These are phyloP conservation scores for Drosophila guanche DNA, from an alignment of 1,140 invertebrate genomes.

Conservation along the genomic window DNA sequence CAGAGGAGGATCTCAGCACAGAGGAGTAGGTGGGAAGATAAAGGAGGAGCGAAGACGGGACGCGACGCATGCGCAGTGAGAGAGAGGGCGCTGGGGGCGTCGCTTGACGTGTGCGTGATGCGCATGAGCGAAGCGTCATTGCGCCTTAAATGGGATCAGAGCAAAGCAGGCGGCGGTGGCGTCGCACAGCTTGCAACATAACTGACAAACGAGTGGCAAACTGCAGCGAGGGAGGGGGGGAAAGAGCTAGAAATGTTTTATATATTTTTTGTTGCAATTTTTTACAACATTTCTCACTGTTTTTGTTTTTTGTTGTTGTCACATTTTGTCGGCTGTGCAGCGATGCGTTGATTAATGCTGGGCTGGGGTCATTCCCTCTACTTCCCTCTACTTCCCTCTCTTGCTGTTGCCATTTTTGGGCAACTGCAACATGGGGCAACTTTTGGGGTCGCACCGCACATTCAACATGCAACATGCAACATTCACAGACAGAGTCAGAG, in stretches of 20 bases:
- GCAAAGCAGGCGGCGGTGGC: too few relatives aligned
- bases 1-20: too few relatives aligned
- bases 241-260: conserved; percentile 11
- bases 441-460: conserved; percentile 55
- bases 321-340: conserved; percentile 58
- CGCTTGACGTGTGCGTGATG: conserved; percentile 72
- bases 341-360: conserved; percentile 78
- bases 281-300: conserved; percentile 75
- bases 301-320: conserved; percentile 27
- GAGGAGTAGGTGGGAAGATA: too few relatives aligned
- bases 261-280: conserved; percentile 58
- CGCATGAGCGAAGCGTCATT: conserved; percentile 78
- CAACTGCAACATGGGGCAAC: conserved; percentile 66
- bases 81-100: conserved; percentile 11
- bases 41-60: not conserved
- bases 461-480: conserved; percentile 21
- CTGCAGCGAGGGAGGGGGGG: not conserved
- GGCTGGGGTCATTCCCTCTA: conserved; percentile 26
- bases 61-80: not conserved
- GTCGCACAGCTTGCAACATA: conserved; percentile 49
- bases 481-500: not conserved
- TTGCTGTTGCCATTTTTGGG: conserved; percentile 14
- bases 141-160: conserved; percentile 74
- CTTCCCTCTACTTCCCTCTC: conserved; percentile 7
- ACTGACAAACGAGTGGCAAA: conserved; percentile 19